Evolutionary conservation across 2,797 vertebrate species (phyloP).

Genomic region (Propithecus perrieri): DNA sequence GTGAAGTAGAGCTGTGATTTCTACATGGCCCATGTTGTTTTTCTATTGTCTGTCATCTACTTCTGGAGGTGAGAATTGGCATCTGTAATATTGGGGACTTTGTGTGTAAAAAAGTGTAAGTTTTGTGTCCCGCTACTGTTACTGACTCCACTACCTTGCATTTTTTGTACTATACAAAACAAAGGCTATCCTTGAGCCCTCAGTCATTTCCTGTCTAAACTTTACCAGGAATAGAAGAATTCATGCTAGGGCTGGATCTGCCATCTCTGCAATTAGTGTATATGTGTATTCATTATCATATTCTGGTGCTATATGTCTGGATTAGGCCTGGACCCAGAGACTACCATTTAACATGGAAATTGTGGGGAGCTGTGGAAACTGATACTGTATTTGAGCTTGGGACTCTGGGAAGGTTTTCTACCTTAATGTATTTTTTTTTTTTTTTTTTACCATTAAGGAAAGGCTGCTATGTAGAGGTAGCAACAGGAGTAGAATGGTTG

Average conservation of each 20-base stretch:
- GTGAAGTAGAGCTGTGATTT: constrained; percentile 23
- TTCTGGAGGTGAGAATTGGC: background rate
- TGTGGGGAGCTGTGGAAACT: background rate
- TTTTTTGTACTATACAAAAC: constrained; percentile 7
- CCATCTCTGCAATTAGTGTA: background rate
- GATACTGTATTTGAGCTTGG: constrained; percentile 22
- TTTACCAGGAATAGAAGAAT: constrained; percentile 27
- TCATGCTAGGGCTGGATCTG: background rate
- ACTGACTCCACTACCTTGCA: background rate
- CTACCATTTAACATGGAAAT: background rate
- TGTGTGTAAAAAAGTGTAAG: background rate
- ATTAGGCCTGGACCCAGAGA: background rate
- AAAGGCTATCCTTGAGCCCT: background rate
- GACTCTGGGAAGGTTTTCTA: background rate
- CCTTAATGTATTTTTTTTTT: background rate
- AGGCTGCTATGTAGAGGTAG: background rate
- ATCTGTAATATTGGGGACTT: background rate
- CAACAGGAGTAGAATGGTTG: background rate
- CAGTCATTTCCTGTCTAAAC: background rate
- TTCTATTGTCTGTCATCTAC: background rate
- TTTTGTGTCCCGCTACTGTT: constrained; percentile 37
- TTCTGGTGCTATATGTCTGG: background rate
- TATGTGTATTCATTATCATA: background rate
- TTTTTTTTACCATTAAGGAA: background rate
- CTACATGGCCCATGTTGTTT: background rate